These are phyloP conservation scores for Sitobion miscanthi DNA, from an alignment of 1,140 invertebrate species.

Conservation along the genomic window DNA sequence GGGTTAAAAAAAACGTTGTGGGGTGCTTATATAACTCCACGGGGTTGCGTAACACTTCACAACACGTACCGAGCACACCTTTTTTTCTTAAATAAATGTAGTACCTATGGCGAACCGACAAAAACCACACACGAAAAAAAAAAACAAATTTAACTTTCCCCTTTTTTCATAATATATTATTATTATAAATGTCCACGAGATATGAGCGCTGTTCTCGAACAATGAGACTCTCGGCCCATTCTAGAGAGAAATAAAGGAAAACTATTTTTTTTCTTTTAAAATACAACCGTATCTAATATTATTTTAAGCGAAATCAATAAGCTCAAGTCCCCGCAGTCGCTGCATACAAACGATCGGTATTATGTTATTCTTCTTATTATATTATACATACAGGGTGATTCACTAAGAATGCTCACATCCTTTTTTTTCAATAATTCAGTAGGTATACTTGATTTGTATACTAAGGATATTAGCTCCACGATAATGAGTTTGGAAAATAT, in stretches of 20 bases:
- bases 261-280: background rate
- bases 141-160: background rate
- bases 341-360: background rate
- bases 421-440: too few species aligned
- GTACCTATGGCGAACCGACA: background rate
- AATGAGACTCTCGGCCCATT: background rate
- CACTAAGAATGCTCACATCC: too few species aligned
- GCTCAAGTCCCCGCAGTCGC: background rate
- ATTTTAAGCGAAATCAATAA: conserved; percentile 22
- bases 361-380: background rate
- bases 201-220: background rate
- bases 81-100: background rate
- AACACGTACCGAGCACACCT: background rate
- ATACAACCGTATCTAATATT: background rate
- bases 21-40: conserved; percentile 30
- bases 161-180: background rate
- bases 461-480: too few species aligned
- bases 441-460: too few species aligned
- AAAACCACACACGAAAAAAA: background rate
- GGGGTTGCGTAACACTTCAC: conserved; percentile 32
- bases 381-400: background rate
- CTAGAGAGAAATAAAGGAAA: background rate
- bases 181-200: background rate
- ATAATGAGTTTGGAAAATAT: too few species aligned
- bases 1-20: background rate